Evolutionary conservation across 1,140 invertebrate species (phyloP).

Genomic region (Nixonia krombeini): DNA sequence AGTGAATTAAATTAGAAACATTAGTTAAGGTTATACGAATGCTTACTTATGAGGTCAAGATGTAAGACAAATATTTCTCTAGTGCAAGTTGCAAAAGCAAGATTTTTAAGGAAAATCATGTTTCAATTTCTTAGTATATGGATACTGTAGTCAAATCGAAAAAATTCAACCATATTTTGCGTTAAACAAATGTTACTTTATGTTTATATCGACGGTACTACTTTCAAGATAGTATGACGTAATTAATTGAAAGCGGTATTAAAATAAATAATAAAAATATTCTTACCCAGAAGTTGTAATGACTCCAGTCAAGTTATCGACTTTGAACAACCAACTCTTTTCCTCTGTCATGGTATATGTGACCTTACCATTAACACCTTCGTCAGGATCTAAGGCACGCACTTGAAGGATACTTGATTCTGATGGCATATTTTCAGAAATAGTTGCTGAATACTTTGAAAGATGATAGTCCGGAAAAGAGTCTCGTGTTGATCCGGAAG

Average conservation of each 20-base stretch:
- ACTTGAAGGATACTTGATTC: conserved; percentile 89
- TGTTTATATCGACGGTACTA: no score
- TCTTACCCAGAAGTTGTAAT: conserved; percentile 92
- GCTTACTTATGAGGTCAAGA: no score
- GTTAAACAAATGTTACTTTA: no score
- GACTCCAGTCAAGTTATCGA: conserved; percentile 92
- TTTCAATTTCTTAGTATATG: no score
- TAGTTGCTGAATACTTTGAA: conserved; percentile 79
- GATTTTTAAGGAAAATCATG: no score
- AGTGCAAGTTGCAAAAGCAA: no score
- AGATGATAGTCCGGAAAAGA: conserved; percentile 30
- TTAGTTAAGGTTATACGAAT: no score
- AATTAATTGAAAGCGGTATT: background rate
- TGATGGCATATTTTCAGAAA: conserved; percentile 82
- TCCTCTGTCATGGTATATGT: conserved; percentile 94
- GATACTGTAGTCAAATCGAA: no score
- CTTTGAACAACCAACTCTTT: conserved; percentile 90
- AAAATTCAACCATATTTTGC: no score
- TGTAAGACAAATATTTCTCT: no score
- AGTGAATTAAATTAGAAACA: no score
- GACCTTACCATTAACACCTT: conserved; percentile 89
- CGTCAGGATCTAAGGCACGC: conserved; percentile 89
- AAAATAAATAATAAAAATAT: conserved; percentile 19
- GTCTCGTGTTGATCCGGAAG: conserved; percentile 19
- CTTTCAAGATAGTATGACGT: no score